A percentile compares a stretch with the other conserved stretches of the same genome.
Conservation (phyloP, 2,113 vertebrate genomes). For the Vidua macroura region DNA sequence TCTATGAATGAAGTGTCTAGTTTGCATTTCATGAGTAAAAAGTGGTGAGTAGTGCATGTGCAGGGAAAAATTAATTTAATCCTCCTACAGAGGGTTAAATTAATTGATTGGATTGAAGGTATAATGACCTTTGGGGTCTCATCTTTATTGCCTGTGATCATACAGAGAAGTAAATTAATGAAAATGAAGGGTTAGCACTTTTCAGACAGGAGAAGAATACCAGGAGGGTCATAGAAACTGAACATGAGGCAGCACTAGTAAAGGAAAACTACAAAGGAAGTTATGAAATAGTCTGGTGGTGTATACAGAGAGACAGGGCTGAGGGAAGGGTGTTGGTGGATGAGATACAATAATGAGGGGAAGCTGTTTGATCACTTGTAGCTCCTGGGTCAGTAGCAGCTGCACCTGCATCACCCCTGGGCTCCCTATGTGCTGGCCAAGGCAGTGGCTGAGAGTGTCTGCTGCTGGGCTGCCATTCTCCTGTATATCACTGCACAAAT, state of each 20-base stretch:
- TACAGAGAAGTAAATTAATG: not conserved
- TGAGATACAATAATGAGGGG: not conserved
- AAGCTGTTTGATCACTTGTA: slow-evolving; percentile 14
- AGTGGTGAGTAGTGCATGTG: not conserved
- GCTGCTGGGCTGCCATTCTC: slow-evolving; percentile 21
- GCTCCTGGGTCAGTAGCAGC: slow-evolving; percentile 49
- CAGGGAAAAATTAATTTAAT: not conserved
- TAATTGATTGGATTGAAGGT: not conserved
- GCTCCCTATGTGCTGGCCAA: not conserved
- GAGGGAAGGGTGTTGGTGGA: not conserved
- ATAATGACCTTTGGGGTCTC: not conserved
- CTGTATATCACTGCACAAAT: not conserved
- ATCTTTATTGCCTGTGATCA: not conserved
- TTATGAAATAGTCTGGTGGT: not conserved
- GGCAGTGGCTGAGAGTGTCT: not conserved
- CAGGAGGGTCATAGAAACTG: not conserved
- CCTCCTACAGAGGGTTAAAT: not conserved
- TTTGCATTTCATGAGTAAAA: not conserved
- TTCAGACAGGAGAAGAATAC: not conserved
- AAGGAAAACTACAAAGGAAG: not conserved
- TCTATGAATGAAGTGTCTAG: not conserved
- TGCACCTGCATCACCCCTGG: slow-evolving; percentile 5
- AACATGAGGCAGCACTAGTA: not conserved
- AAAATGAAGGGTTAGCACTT: not conserved
- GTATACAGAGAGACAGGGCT: not conserved